Evolutionary conservation across 2,888 invertebrate genomes (phyloP), one percentile per base, ranked within the genome.

Genomic region (Machimus rusticus): DNA sequence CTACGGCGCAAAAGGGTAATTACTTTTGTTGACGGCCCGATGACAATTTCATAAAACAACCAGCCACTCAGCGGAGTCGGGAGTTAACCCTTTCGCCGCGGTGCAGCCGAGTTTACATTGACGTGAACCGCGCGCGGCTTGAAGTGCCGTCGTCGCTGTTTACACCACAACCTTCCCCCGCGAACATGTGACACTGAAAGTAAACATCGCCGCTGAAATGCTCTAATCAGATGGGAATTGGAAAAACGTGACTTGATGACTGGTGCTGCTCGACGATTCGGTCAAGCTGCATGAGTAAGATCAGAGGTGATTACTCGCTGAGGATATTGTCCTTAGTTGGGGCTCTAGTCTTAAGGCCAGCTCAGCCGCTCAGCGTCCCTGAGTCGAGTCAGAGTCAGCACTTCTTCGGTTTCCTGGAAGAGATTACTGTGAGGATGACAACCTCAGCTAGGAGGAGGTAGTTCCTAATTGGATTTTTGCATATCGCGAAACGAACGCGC

Each of bases 201-300:
- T 74, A 85, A 74, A 74, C 74, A 66, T 66, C 23, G 46, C 74
- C 23, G 23, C 39, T 74, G 85, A 85, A 85, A 74, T 16, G 74
- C 28, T 66, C 85, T 85, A 46, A 85, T 85, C 85, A 74, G 85
- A 74, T 85, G 74, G 85, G 74, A 74, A 85, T 85, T 85, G 85
- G 46, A 28, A 74, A 74, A 74, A 85, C 74, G 74, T 85, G 85
- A 85, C 74, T 74, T 85, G 39, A 74, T 74, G 82, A 82, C 37
- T 82, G 37, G 34, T 37, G 57, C 12, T 82, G 82, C 14, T 37
- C 57, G 34, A n/a, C 57, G 82, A 82, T 57, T 28, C 34, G 82
- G 82, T 57, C 82, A 57, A 51, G 37, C 82, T n/a, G 57, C 82
- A 66, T 82, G 37, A 66, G 82, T 39, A 37, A 82, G 19, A 82